Percentiles rank a stretch among this genome's conserved stretches.
phyloP scores from a whole-genome alignment of 2,888 invertebrate species.

The Mamestra brassicae region DNA sequence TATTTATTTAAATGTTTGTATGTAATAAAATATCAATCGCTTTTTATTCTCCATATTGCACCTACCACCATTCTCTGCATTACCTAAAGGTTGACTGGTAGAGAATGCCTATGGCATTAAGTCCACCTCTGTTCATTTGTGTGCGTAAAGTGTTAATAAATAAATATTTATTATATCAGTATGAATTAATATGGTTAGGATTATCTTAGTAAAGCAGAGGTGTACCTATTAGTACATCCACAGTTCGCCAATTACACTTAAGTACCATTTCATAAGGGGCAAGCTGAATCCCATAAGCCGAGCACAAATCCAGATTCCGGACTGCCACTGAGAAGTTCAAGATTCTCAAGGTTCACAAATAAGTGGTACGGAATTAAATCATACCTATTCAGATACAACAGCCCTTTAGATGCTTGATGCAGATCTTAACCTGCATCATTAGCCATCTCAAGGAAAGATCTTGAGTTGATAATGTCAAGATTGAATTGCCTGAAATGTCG shows the following conservation, averaged over 20 bases:
- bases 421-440: constrained; percentile 12
- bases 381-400: neutral
- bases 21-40: no score
- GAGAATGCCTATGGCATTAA: no score
- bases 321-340: neutral
- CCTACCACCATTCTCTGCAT: no score
- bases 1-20: no score
- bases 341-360: neutral
- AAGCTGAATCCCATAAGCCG: neutral
- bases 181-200: no score
- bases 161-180: no score
- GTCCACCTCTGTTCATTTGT: no score
- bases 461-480: constrained; percentile 6
- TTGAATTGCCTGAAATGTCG: neutral
- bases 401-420: neutral
- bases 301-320: neutral
- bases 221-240: neutral
- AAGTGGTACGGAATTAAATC: neutral
- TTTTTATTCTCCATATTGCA: no score
- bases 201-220: neutral
- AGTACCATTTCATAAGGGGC: neutral
- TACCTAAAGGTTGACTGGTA: no score
- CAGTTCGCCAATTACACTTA: neutral
- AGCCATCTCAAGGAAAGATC: constrained; percentile 6
- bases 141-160: no score